Base-by-base conservation (phyloP, 2,888 invertebrate species). In the Cheilosia grossa region DNA sequence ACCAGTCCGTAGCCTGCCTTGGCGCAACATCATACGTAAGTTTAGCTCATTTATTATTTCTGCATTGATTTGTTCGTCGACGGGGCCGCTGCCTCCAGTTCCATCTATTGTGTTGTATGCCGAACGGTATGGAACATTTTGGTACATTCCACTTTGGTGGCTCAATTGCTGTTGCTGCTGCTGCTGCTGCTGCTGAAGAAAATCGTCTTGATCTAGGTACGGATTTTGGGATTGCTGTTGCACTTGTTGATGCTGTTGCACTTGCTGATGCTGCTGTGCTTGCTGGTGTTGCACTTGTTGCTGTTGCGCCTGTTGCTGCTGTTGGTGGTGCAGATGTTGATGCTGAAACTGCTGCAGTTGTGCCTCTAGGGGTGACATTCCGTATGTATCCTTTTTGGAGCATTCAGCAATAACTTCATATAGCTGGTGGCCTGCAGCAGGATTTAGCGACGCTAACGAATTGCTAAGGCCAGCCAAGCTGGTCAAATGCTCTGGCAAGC, bases 401-500 rank as follows among this genome's bases (percentile, higher is more conserved):
- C 89, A 88, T 30, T 89, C 89, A 2, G 88, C 89, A 70, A 91
- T 89, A 21, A 88, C 88, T 77, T 90, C 88, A 80, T 89, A 90
- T 5, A 91, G 77, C n/a, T 90, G 90, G 37, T 80, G 89, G 0
- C 89, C 89, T 2, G 90, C 90, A 30, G 89, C 74, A 0, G 90
- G 90, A 85, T 90, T 92, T 0, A 91, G 63, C 0, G 89, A 83
- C 2, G 89, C 89, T 49, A 92, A 74, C 0, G 91, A 88, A 81
- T 89, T 91, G 70, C 90, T 90, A 2, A 91, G 78, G 0, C 90
- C 90, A 33, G 89, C 88, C 13, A 91, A 87, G 67, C 89, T 91
- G 7, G 89, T 89, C 42, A 92, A 86, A 75, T 91, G 90, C 51
- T 91, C 92, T 0, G 92, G 91, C 7, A 91, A 78, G 1, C 88